These are phyloP conservation scores for Myocastor coypus DNA, from an alignment of 2,113 vertebrate species.

Conservation along the genomic window DNA sequence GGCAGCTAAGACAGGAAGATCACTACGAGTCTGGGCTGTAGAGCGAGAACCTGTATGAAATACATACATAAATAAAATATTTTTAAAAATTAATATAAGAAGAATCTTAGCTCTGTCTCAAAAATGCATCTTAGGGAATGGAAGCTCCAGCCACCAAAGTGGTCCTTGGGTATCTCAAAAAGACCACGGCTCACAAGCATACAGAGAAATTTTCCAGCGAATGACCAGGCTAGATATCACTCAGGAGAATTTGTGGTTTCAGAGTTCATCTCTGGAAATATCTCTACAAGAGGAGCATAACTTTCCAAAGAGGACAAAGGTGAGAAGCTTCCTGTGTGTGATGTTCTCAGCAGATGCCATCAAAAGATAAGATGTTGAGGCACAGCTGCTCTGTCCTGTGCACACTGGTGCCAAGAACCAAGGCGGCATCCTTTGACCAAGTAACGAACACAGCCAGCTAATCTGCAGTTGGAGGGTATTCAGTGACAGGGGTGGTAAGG, in stretches of 20 bases:
- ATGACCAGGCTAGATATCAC: not conserved
- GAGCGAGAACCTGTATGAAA: no score
- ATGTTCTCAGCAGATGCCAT: not conserved
- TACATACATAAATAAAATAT: no score
- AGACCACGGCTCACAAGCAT: not conserved
- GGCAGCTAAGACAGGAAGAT: no score
- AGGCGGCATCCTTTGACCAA: not conserved
- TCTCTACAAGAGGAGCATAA: not conserved
- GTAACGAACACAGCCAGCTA: not conserved
- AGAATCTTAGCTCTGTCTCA: not conserved
- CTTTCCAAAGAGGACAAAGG: not conserved
- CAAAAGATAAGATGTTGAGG: rapidly evolving
- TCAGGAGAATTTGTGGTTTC: not conserved
- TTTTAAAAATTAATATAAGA: not conserved
- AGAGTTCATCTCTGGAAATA: not conserved
- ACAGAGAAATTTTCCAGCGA: not conserved
- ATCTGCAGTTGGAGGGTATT: not conserved
- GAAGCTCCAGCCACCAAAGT: not conserved
- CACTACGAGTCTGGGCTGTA: no score
- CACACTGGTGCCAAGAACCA: not conserved
- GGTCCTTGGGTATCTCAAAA: not conserved
- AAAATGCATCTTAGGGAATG: not conserved
- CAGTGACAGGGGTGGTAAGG: rapidly evolving
- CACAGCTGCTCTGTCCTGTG: rapidly evolving
- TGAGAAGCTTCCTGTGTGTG: not conserved